Base-by-base conservation (phyloP, 2,797 vertebrate genomes). In the Stomatorhinus walkeri region DNA sequence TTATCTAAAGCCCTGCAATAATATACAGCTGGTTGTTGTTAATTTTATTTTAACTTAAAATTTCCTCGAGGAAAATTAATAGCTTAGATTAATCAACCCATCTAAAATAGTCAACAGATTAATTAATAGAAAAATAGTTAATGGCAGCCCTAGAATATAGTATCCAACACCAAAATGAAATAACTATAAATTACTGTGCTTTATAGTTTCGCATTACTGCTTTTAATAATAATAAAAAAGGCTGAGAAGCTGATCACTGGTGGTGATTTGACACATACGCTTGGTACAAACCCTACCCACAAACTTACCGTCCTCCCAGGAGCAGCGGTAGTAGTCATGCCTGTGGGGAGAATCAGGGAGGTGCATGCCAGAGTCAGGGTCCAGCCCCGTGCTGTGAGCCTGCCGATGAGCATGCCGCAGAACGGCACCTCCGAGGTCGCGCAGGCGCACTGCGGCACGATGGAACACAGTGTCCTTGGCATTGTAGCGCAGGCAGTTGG, bases 401-500 rank as follows among this genome's bases (percentile, higher is more conserved):
- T 99, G 98, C 88, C 97, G 96, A 91, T 97, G 97, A 16, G 97
- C 97, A 0, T 98, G 98, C 46, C 97, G 96, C 88, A 99, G 94
- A 89, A 99, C 91, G 76, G 97, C 97, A 88, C 98, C 97, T n/a
- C 98, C 98, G 22, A 98, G 96, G 92, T 99, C 97, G 90, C 95
- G 93, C 90, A 99, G 95, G 87, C 97, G 97, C 92, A 97, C 94
- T 91, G 98, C 98, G 90, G 97, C 94, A 94, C 96, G 97, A 94
- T 99, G 97, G 95, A 99, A 99, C 96, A 98, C 95, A 49, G 98
- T 99, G 94, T 99, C 98, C 95, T 97, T 98, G 94, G 97, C 97
- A 96, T 99, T 99, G 96, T 99, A 99, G 93, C 96, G 97, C 95
- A 99, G 96, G 95, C 98, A 99, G 96, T 99, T 99, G 93, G 97